Evolutionary conservation across 2,888 invertebrate species (phyloP).

Genomic region (Drosophila atripex): DNA sequence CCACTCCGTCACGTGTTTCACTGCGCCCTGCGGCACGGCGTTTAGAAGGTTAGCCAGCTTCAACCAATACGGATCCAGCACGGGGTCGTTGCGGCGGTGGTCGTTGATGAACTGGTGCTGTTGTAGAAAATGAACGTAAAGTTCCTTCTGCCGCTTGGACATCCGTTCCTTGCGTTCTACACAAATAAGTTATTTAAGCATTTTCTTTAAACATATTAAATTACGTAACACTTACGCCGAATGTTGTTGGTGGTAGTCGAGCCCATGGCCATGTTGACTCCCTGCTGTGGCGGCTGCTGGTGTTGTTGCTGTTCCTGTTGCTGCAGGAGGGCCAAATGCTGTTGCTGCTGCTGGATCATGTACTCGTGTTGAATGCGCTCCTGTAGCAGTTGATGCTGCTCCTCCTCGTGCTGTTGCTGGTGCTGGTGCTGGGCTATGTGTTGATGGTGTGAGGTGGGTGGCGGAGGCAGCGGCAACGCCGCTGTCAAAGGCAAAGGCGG

Average conservation of each 20-base stretch:
- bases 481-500: slow-evolving; percentile 52
- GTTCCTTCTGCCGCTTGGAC: slow-evolving; percentile 81
- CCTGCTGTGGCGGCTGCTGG: slow-evolving; percentile 47
- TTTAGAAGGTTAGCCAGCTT: slow-evolving; percentile 80
- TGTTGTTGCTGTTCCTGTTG: slow-evolving; percentile 58
- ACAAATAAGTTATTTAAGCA: not conserved
- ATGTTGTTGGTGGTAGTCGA: slow-evolving; percentile 73
- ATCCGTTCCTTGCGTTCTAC: slow-evolving; percentile 81
- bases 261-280: slow-evolving; percentile 63
- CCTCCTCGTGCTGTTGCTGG: slow-evolving; percentile 59
- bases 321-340: slow-evolving; percentile 73
- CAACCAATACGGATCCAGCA: slow-evolving; percentile 79
- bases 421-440: slow-evolving; percentile 54
- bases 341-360: slow-evolving; percentile 78
- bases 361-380: slow-evolving; percentile 76
- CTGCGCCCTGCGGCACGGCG: slow-evolving; percentile 80
- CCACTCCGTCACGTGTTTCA: slow-evolving; percentile 80
- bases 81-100: slow-evolving; percentile 79
- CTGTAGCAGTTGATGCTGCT: slow-evolving; percentile 63
- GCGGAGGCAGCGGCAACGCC: slow-evolving; percentile 43
- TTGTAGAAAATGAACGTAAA: slow-evolving; percentile 80
- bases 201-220: not conserved
- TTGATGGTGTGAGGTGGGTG: slow-evolving; percentile 52
- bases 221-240: slow-evolving; percentile 67
- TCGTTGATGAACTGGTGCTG: slow-evolving; percentile 80